These are phyloP conservation scores for Istiophorus platypterus DNA, from an alignment of 2,113 vertebrate species.

Conservation along the genomic window DNA sequence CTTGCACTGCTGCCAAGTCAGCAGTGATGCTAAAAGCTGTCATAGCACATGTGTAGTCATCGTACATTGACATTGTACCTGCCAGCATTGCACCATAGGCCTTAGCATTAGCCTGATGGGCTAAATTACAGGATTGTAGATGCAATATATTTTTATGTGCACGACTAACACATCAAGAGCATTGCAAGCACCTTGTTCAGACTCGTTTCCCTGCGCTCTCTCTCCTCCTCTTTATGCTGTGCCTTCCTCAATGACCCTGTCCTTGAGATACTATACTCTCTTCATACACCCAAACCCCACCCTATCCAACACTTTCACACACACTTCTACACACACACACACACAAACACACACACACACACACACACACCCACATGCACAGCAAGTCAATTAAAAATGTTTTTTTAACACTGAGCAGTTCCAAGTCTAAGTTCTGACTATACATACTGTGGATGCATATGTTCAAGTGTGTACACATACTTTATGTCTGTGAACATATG, in stretches of 20 bases:
- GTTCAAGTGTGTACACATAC: background rate
- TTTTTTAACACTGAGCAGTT: background rate
- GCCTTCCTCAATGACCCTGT: constrained; percentile 36
- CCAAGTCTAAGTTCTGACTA: background rate
- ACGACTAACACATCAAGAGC: background rate
- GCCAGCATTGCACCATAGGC: background rate
- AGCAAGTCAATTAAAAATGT: no score
- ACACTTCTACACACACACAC: background rate
- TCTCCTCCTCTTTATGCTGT: background rate
- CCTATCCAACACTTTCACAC: background rate
- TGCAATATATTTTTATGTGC: background rate
- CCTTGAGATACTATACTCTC: constrained; percentile 26
- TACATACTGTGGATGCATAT: background rate
- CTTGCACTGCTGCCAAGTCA: background rate
- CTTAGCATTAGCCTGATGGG: constrained; percentile 5
- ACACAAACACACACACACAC: background rate
- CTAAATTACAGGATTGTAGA: background rate
- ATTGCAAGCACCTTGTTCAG: background rate
- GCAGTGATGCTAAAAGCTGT: background rate
- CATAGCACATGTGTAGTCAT: background rate
- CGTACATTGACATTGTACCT: background rate
- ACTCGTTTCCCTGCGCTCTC: background rate
- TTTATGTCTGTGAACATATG: background rate
- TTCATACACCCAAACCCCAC: background rate
- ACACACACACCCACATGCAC: no score